A percentile compares a stretch with the other conserved stretches of the same genome.
These are phyloP conservation scores for Eueides isabella DNA, from an alignment of 1,140 invertebrate species.

Conservation along the genomic window DNA sequence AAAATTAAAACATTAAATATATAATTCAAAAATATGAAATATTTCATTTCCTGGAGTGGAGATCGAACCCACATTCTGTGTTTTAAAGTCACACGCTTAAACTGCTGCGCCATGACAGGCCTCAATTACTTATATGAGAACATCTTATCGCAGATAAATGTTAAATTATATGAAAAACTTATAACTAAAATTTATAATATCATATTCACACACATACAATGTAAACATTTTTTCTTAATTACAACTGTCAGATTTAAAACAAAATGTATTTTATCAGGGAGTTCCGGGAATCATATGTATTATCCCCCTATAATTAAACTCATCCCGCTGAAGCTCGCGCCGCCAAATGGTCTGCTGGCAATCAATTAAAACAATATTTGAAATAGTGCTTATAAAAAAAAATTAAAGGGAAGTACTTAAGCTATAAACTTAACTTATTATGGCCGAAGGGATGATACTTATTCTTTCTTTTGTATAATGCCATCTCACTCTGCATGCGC, in stretches of 20 bases:
- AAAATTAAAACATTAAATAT: too few species aligned
- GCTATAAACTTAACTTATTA: constrained; percentile 72
- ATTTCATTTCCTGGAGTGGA: too few species aligned
- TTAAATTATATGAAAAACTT: too few species aligned
- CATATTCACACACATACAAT: constrained; percentile 10
- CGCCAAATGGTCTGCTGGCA: constrained; percentile 73
- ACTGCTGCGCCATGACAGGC: too few species aligned
- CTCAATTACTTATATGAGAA: too few species aligned
- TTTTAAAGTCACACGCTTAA: too few species aligned
- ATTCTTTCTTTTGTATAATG: constrained; percentile 44
- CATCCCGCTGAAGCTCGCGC: constrained; percentile 46
- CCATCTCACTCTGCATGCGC: constrained; percentile 54
- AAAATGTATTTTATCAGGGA: constrained; percentile 17
- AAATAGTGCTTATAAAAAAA: constrained; percentile 73
- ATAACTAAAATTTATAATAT: neutral
- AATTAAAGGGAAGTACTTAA: constrained; percentile 70
- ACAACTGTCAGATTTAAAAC: constrained; percentile 32
- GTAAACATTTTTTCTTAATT: constrained; percentile 36
- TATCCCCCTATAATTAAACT: constrained; percentile 62
- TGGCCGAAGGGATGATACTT: constrained; percentile 43
- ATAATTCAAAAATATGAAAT: too few species aligned
- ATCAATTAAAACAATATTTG: constrained; percentile 80
- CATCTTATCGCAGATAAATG: too few species aligned
- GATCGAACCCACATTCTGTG: too few species aligned
- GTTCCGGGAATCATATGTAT: constrained; percentile 20